Conservation (phyloP, 2,797 vertebrate genomes). For the Emys orbicularis region DNA sequence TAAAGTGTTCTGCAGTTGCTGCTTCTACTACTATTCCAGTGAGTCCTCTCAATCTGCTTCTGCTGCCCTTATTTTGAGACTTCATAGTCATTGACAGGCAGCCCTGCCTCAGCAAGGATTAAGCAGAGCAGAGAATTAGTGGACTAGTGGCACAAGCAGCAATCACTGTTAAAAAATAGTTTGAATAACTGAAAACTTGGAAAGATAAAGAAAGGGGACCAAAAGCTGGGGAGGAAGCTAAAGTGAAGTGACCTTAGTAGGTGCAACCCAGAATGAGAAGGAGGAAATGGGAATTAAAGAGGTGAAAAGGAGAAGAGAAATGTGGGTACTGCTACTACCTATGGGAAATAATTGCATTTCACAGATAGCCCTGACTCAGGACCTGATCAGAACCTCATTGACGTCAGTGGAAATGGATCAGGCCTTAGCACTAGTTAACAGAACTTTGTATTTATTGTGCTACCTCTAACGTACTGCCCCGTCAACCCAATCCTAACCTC, state of each 20-base stretch:
- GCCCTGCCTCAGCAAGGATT: not conserved
- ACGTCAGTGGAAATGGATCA: not conserved
- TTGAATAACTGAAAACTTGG: constrained; percentile 14
- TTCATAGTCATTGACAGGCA: not conserved
- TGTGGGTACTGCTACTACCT: not conserved
- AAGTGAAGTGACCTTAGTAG: not conserved
- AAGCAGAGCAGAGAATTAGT: constrained; percentile 7
- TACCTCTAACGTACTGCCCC: not conserved
- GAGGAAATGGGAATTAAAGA: not conserved
- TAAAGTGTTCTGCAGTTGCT: not conserved
- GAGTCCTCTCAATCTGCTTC: not conserved
- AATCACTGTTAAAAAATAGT: not conserved
- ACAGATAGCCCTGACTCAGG: not conserved
- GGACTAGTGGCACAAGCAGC: not conserved
- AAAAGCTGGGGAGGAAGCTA: not conserved
- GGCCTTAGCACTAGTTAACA: not conserved
- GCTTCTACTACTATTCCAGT: not conserved
- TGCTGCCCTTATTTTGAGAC: not conserved
- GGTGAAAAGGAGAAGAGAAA: not conserved
- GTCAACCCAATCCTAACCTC: not conserved
- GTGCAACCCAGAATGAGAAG: not conserved
- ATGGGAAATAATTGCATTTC: not conserved
- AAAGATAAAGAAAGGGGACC: not conserved
- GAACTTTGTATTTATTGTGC: not conserved
- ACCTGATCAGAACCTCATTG: not conserved